A percentile compares a stretch with the other conserved stretches of the same genome.
Conservation (phyloP, 2,888 invertebrate genomes). For the Melanargia galathea region DNA sequence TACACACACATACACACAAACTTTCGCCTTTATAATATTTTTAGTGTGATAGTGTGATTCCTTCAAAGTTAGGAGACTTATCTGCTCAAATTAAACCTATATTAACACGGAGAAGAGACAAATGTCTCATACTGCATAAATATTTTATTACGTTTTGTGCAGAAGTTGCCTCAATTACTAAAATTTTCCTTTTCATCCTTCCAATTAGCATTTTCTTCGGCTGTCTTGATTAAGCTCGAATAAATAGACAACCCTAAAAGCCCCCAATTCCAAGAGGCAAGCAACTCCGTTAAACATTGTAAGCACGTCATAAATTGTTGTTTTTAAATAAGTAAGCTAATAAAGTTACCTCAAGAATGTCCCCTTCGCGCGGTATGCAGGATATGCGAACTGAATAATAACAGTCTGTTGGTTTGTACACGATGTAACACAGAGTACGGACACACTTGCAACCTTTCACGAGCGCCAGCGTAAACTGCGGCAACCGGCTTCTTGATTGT, state of each 20-base stretch:
- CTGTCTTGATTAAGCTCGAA: neutral
- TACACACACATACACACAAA: too few relatives aligned
- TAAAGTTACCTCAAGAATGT: constrained; percentile 24
- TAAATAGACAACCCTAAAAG: neutral
- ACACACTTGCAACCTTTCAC: constrained; percentile 44
- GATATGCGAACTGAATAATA: constrained; percentile 26
- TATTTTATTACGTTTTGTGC: too few relatives aligned
- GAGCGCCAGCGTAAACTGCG: constrained; percentile 50
- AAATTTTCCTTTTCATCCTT: too few relatives aligned
- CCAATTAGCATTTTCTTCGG: too few relatives aligned
- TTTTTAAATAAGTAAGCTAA: constrained; percentile 1
- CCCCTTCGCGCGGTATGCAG: constrained; percentile 18
- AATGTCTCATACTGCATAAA: too few relatives aligned
- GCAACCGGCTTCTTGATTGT: constrained; percentile 51
- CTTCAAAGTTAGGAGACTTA: too few relatives aligned
- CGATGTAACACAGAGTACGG: constrained; percentile 15
- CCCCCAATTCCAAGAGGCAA: neutral
- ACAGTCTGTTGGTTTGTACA: constrained; percentile 2
- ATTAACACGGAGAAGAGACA: too few relatives aligned
- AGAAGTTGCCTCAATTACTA: neutral
- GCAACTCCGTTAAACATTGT: neutral
- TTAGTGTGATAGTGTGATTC: too few relatives aligned
- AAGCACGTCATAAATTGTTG: neutral
- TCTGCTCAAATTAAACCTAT: too few relatives aligned
- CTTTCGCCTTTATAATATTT: too few relatives aligned